phyloP scores from a whole-genome alignment of 2,797 vertebrate species.

The Sardinella longiceps region DNA sequence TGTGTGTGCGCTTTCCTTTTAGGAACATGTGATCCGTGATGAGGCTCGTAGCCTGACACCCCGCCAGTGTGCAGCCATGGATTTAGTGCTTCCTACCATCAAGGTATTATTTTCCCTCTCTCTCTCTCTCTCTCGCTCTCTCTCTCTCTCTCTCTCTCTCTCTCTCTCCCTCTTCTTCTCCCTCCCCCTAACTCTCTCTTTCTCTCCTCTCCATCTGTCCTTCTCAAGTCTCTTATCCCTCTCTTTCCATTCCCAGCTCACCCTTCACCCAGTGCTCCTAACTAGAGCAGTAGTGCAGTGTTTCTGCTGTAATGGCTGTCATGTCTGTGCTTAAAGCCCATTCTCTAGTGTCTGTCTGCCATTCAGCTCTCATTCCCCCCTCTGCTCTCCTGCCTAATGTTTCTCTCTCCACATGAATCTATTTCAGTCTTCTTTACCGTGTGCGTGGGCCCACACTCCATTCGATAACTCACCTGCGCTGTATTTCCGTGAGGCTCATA shows the following conservation, averaged over 20 bases:
- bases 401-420: background rate
- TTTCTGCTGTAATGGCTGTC: background rate
- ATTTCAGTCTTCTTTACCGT: background rate
- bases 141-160: conserved; percentile 10
- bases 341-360: background rate
- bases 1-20: conserved; percentile 35
- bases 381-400: background rate
- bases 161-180: no score
- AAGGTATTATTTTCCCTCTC: conserved; percentile 78
- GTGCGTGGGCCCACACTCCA: background rate
- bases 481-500: background rate
- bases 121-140: conserved; percentile 1
- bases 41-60: conserved; percentile 89
- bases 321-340: background rate
- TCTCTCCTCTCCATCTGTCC: conserved; percentile 25
- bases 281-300: background rate
- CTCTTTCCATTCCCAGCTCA: background rate
- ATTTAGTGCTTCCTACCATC: conserved; percentile 91
- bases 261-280: background rate
- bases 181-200: background rate
- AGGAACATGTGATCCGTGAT: conserved; percentile 95
- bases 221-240: no score
- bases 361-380: background rate
- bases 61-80: conserved; percentile 92
- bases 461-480: background rate